A percentile compares a stretch with the other conserved stretches of the same genome.
phyloP scores from a whole-genome alignment of 2,797 vertebrate genomes.

The Iguana delicatissima region DNA sequence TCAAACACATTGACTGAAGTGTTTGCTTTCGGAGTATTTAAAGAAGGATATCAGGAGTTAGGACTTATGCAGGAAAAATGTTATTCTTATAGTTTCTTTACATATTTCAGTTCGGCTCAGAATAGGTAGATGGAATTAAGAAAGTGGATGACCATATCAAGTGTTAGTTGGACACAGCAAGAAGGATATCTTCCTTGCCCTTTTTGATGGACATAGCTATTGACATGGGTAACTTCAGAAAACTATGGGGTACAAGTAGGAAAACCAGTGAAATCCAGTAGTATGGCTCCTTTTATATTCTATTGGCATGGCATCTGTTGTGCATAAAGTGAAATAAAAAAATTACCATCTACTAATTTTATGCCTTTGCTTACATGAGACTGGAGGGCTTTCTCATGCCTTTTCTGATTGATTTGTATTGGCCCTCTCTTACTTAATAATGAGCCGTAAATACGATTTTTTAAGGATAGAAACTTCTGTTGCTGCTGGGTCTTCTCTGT shows the following conservation, averaged over 20 bases:
- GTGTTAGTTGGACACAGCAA: fast-evolving
- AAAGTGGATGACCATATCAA: background rate
- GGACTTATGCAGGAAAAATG: background rate
- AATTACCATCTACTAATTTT: background rate
- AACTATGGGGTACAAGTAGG: background rate
- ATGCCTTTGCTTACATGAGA: background rate
- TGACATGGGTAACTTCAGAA: background rate
- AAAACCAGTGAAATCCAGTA: background rate
- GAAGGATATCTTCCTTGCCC: background rate
- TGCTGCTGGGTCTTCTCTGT: constrained; percentile 8
- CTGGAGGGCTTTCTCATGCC: background rate
- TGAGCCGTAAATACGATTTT: background rate
- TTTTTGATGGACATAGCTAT: constrained; percentile 9
- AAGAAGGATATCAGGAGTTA: fast-evolving
- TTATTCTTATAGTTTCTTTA: background rate
- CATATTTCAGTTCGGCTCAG: too few relatives aligned
- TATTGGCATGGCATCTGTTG: background rate
- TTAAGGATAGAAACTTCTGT: fast-evolving
- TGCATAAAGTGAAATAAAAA: constrained; percentile 9
- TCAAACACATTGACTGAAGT: constrained; percentile 23
- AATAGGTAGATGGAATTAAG: background rate
- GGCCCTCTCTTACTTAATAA: constrained; percentile 21
- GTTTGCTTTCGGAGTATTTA: background rate
- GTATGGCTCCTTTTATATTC: background rate
- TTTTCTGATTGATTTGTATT: constrained; percentile 12